These are phyloP conservation scores for Drosophila kambysellisi DNA, from an alignment of 2,888 invertebrate genomes.

Conservation along the genomic window DNA sequence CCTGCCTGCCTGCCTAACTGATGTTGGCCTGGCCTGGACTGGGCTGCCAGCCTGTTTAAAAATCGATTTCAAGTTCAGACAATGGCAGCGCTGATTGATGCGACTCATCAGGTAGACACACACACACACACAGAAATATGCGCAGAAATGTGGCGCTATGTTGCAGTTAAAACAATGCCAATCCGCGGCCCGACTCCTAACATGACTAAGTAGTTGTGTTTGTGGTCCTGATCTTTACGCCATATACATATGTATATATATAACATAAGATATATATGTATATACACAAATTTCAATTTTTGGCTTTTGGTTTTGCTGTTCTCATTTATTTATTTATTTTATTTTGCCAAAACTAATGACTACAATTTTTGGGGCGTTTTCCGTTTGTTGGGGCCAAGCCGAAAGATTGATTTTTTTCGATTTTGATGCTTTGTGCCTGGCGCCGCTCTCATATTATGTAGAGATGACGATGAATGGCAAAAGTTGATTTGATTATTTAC, in stretches of 20 bases:
- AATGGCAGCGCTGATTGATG: constrained; percentile 73
- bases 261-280: background rate
- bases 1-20: constrained; percentile 35
- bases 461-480: constrained; percentile 48
- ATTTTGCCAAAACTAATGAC: constrained; percentile 67
- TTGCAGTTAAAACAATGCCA: constrained; percentile 66
- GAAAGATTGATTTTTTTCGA: constrained; percentile 70
- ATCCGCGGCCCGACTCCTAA: constrained; percentile 33
- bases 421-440: constrained; percentile 38
- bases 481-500: constrained; percentile 73
- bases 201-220: constrained; percentile 62
- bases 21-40: constrained; percentile 14
- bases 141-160: constrained; percentile 47
- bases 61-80: constrained; percentile 78
- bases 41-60: constrained; percentile 59
- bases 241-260: constrained; percentile 9
- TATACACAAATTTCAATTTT: constrained; percentile 45
- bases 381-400: constrained; percentile 35
- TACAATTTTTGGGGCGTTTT: constrained; percentile 72
- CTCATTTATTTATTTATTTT: constrained; percentile 3
- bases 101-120: constrained; percentile 60
- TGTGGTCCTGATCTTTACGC: constrained; percentile 59
- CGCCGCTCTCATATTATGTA: constrained; percentile 54
- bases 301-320: constrained; percentile 27
- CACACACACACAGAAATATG: constrained; percentile 3